Evolutionary conservation across 2,113 vertebrate genomes (phyloP).

Genomic region (Crotalus horridus): DNA sequence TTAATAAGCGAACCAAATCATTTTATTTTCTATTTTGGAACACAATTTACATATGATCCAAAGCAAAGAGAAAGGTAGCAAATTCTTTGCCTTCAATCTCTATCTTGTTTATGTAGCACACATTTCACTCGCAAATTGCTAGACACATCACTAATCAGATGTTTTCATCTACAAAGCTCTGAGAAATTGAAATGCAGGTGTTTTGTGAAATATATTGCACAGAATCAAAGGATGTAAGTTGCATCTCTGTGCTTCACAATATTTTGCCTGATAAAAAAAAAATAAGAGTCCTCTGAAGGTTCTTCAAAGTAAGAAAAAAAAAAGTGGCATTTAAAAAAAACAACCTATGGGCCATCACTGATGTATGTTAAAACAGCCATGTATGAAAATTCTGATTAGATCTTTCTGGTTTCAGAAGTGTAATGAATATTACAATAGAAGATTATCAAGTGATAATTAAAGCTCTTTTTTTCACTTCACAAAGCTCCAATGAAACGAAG

Average conservation of each 20-base stretch:
- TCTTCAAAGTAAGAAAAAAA: conserved; percentile 16
- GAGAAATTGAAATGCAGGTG: conserved; percentile 27
- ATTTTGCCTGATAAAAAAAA: conserved; percentile 18
- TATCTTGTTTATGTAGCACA: conserved; percentile 2
- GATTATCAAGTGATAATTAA: conserved; percentile 57
- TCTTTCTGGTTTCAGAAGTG: conserved; percentile 51
- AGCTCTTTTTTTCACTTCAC: conserved; percentile 39
- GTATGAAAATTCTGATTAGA: conserved; percentile 52
- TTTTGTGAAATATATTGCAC: conserved; percentile 18
- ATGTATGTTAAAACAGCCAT: conserved; percentile 51
- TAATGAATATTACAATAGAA: conserved; percentile 48
- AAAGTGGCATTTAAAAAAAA: conserved; percentile 31
- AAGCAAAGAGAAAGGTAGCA: neutral
- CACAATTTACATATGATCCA: fast-evolving
- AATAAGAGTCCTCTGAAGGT: conserved; percentile 16
- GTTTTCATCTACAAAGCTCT: neutral
- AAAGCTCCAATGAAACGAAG: conserved; percentile 44
- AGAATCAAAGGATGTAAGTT: neutral
- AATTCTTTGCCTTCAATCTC: conserved; percentile 1
- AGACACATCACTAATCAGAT: conserved; percentile 12
- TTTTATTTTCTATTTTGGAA: neutral
- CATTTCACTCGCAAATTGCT: neutral
- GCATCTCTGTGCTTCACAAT: conserved; percentile 34
- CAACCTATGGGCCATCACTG: conserved; percentile 28
- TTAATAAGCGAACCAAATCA: neutral